Percentiles rank a stretch among this genome's conserved stretches.
Conservation (phyloP, 2,113 vertebrate species). For the Pollachius pollachius region DNA sequence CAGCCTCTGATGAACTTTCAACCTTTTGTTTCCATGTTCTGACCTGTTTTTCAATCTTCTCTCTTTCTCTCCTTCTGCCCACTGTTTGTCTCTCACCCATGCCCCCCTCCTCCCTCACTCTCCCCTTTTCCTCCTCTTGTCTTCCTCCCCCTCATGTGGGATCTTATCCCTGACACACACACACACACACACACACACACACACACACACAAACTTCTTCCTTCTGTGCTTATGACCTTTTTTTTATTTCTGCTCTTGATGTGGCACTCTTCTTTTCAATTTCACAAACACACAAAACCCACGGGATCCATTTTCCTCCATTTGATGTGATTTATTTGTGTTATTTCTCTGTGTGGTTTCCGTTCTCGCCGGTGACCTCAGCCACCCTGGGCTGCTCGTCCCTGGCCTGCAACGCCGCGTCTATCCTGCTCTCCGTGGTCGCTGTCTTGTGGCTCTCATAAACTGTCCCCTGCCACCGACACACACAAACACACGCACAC, state of each 20-base stretch:
- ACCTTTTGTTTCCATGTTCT: slow-evolving; percentile 88
- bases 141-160: slow-evolving; percentile 56
- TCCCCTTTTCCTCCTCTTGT: slow-evolving; percentile 51
- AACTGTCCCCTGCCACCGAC: slow-evolving; percentile 55
- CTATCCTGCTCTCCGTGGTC: slow-evolving; percentile 85
- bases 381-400: slow-evolving; percentile 87
- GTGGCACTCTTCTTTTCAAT: slow-evolving; percentile 21
- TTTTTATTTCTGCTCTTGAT: slow-evolving; percentile 10
- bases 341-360: slow-evolving; percentile 20
- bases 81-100: slow-evolving; percentile 35
- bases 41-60: slow-evolving; percentile 90
- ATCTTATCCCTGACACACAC: slow-evolving; percentile 58
- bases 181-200: slow-evolving; percentile 59
- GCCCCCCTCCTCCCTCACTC: slow-evolving; percentile 45
- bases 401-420: slow-evolving; percentile 83
- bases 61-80: slow-evolving; percentile 50
- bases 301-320: neutral
- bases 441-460: slow-evolving; percentile 90
- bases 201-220: slow-evolving; percentile 54
- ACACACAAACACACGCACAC: slow-evolving; percentile 23
- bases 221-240: slow-evolving; percentile 32
- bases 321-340: slow-evolving; percentile 43
- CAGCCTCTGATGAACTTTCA: slow-evolving; percentile 80
- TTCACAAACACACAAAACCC: neutral
- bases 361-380: slow-evolving; percentile 59